phyloP scores from a whole-genome alignment of 2,888 invertebrate genomes.

The Chrysotoxum bicinctum region DNA sequence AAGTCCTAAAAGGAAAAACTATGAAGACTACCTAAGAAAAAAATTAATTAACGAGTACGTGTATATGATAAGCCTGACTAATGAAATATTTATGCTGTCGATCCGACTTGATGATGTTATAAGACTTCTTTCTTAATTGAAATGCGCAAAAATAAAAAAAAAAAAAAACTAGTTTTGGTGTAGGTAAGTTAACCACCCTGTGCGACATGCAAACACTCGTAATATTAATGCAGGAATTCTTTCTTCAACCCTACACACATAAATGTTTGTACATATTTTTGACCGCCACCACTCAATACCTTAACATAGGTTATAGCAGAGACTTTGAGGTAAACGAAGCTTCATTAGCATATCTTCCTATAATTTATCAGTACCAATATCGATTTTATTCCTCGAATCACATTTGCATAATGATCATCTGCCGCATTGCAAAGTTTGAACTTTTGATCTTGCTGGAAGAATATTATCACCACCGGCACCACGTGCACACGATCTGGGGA shows the following conservation, averaged over 20 bases:
- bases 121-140: neutral
- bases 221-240: neutral
- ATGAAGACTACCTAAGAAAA: neutral
- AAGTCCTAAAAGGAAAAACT: neutral
- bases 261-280: neutral
- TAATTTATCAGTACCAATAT: conserved; percentile 21
- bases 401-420: conserved; percentile 56
- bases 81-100: conserved; percentile 19
- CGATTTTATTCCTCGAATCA: conserved; percentile 20
- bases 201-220: neutral
- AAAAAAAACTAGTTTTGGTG: neutral
- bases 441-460: conserved; percentile 47
- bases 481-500: conserved; percentile 41
- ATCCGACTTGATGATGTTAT: neutral
- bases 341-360: conserved; percentile 3
- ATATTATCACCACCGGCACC: neutral
- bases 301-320: neutral
- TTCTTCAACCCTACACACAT: neutral
- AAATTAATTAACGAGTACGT: neutral
- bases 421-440: conserved; percentile 48
- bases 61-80: neutral
- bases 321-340: neutral
- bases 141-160: neutral
- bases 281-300: neutral
- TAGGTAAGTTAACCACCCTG: neutral